phyloP scores from a whole-genome alignment of 2,797 vertebrate species.

The Hylomyscus alleni region DNA sequence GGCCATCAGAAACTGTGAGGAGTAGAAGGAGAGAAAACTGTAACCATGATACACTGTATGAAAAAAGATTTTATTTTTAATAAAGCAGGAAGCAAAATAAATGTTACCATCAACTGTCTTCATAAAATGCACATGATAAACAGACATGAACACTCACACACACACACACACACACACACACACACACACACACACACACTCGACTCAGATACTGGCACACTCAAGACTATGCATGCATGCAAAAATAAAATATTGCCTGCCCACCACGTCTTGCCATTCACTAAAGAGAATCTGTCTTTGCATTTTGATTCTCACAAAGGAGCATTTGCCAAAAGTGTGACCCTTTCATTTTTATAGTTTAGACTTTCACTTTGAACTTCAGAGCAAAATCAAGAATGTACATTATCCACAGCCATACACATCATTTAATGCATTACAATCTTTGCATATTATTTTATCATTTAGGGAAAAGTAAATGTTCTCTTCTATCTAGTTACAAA shows the following conservation, averaged over 20 bases:
- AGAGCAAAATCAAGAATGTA: not conserved
- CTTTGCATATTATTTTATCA: conserved; percentile 26
- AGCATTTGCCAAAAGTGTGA: not conserved
- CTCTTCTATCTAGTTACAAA: conserved; percentile 27
- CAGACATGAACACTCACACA: not conserved
- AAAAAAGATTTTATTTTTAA: not conserved
- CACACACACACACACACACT: not conserved
- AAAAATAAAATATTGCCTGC: no score
- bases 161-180: no score
- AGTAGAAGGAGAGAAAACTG: no score
- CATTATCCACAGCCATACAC: not conserved
- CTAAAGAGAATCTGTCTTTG: not conserved
- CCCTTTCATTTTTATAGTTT: not conserved
- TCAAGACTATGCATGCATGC: not conserved
- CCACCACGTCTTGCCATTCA: not conserved
- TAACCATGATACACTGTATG: not conserved
- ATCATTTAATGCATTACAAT: not conserved
- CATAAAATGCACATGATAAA: not conserved
- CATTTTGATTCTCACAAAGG: not conserved
- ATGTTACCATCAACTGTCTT: not conserved
- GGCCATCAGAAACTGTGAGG: not conserved
- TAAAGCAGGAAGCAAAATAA: not conserved
- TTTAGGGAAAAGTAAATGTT: conserved; percentile 42
- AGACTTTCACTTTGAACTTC: not conserved
- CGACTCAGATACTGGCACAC: not conserved